Evolutionary conservation across 2,797 vertebrate genomes (phyloP).

Genomic region (Spheniscus humboldti): DNA sequence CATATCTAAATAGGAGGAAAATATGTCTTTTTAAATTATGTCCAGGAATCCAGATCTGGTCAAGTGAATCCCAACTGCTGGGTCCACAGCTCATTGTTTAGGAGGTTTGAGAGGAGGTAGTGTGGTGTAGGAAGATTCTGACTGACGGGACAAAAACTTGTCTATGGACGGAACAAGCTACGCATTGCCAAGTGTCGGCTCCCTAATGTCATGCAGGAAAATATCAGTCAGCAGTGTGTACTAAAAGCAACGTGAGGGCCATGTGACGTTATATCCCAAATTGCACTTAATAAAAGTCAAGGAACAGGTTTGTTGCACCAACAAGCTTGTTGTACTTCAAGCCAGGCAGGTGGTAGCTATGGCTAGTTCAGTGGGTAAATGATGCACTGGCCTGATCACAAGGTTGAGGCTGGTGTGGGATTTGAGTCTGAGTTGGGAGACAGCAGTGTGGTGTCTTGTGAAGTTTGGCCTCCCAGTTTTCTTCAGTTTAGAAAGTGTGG

Average conservation of each 20-base stretch:
- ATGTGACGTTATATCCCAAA: neutral
- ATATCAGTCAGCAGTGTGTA: neutral
- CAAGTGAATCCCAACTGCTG: neutral
- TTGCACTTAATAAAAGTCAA: neutral
- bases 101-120: neutral
- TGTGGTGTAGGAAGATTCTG: neutral
- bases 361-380: neutral
- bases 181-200: fast-evolving
- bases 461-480: neutral
- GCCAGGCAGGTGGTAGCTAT: neutral
- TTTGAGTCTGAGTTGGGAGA: neutral
- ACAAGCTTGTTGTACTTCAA: neutral
- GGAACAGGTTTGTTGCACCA: neutral
- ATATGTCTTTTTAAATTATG: neutral
- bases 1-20: neutral
- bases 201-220: neutral
- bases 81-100: neutral
- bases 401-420: neutral
- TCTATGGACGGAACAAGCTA: neutral
- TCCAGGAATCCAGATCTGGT: neutral
- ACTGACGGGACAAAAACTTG: neutral
- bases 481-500: neutral
- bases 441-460: neutral
- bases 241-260: neutral
- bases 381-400: neutral